Base-by-base conservation (phyloP, 2,797 vertebrate species). In the Zalophus californianus region DNA sequence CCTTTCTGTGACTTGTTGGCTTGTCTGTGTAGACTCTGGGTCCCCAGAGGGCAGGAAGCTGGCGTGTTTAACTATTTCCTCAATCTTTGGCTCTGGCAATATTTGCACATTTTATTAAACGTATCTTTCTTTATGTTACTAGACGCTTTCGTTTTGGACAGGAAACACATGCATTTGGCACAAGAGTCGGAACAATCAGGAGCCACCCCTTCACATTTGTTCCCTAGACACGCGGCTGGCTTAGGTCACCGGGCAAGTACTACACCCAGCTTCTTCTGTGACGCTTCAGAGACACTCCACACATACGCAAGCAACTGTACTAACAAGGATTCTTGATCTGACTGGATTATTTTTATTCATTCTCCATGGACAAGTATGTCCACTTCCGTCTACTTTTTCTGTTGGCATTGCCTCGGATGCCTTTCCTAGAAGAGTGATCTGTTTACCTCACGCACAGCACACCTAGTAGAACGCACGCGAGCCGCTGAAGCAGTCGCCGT, bases 61-160 rank as follows among this genome's bases (percentile, higher is more conserved):
- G 68, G n/a, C 18, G 44, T 38, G 3, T 73, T 91, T 88, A 89
- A n/a, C 64, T n/a, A 62, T 85, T 91, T 90, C 35, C 75, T 91
- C 73, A 27, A 5, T 80, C 56, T 90, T 84, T 72, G 80, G 18
- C 11, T 58, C 29, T 25, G 38, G 82, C 41, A 48, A 79, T 64
- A 73, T 72, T 77, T 94, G 41, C 48, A 84, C 27, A 78, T 90
- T 91, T 90, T 78, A 93, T 56, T 72, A 64, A 85, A 41, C 64
- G 21, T 29, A 54, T 86, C 56, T 93, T 91, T 91, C 56, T 93
- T 91, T 91, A 64, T 66, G 48, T 66, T 58, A 50, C 32, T 41
- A 78, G 92, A 86, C 12, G 16, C 21, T 93, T 96, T 92, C 4
- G 44, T 77, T 94, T 84, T 58, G 75, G 86, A 64, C 56, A 80